phyloP scores from a whole-genome alignment of 2,113 vertebrate species.

The Machaerirhynchus nigripectus region DNA sequence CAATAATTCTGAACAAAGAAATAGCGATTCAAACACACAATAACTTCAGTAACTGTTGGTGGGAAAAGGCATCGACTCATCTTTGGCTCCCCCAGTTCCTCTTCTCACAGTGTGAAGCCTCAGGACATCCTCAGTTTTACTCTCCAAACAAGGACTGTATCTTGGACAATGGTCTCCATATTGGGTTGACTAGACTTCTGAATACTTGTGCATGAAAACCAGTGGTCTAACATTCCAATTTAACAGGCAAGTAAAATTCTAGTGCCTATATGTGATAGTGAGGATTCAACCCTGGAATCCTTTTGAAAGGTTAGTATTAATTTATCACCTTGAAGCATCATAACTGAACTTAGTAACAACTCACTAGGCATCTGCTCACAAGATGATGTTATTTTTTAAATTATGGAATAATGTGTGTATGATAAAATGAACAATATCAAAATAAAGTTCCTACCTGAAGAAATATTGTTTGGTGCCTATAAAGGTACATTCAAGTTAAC shows the following conservation, averaged over 20 bases:
- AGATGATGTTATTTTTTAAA: background rate
- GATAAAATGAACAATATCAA: background rate
- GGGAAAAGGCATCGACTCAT: background rate
- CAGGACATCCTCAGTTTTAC: background rate
- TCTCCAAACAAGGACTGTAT: background rate
- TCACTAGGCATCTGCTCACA: background rate
- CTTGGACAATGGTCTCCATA: background rate
- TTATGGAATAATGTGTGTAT: background rate
- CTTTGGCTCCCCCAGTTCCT: background rate
- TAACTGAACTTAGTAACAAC: background rate
- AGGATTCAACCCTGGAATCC: background rate
- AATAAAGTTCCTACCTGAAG: background rate
- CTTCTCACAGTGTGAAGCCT: background rate
- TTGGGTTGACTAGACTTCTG: background rate
- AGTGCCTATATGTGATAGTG: background rate
- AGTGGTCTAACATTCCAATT: background rate
- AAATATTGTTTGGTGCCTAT: background rate
- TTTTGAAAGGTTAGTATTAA: background rate
- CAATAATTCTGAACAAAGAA: conserved; percentile 16
- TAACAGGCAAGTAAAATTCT: background rate
- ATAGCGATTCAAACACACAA: background rate
- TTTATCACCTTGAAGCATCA: background rate
- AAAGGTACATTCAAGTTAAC: background rate
- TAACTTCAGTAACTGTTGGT: background rate
- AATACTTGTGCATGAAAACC: background rate